phyloP scores from a whole-genome alignment of 1,140 invertebrate species.

The Atopsyche davidsoni region DNA sequence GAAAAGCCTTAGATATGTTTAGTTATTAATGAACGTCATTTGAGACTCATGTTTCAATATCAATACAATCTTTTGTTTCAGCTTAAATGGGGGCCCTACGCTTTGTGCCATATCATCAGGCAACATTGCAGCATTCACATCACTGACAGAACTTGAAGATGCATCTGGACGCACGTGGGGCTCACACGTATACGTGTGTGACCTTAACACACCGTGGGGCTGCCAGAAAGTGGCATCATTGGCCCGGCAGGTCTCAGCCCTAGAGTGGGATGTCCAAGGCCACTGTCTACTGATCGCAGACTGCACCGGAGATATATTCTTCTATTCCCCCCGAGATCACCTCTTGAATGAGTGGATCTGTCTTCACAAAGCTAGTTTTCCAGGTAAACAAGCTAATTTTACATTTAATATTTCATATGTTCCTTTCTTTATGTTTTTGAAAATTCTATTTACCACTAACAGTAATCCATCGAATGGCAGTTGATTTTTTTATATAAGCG shows the following conservation, averaged over 20 bases:
- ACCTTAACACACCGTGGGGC: conserved; percentile 81
- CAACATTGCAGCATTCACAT: conserved; percentile 78
- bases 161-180: conserved; percentile 60
- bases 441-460: background rate
- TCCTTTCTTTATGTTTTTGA: background rate
- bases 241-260: conserved; percentile 57
- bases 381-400: conserved; percentile 32
- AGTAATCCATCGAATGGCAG: too few species aligned
- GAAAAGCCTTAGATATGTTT: too few species aligned
- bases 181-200: conserved; percentile 78
- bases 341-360: conserved; percentile 75
- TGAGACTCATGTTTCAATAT: too few species aligned
- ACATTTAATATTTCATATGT: background rate
- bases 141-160: conserved; percentile 63
- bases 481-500: background rate
- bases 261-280: conserved; percentile 82
- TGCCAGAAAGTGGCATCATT: conserved; percentile 59
- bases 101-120: conserved; percentile 67
- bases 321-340: conserved; percentile 73
- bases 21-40: too few species aligned
- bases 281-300: conserved; percentile 72
- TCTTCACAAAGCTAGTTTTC: conserved; percentile 44
- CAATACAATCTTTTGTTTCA: conserved; percentile 33
- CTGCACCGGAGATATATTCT: conserved; percentile 64
- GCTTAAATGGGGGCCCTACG: conserved; percentile 46